Evolutionary conservation across 53 echinoderm and acorn worm species (phyloP), one percentile per base, ranked within the genome.

Genomic region (Echinarachnius parma): DNA sequence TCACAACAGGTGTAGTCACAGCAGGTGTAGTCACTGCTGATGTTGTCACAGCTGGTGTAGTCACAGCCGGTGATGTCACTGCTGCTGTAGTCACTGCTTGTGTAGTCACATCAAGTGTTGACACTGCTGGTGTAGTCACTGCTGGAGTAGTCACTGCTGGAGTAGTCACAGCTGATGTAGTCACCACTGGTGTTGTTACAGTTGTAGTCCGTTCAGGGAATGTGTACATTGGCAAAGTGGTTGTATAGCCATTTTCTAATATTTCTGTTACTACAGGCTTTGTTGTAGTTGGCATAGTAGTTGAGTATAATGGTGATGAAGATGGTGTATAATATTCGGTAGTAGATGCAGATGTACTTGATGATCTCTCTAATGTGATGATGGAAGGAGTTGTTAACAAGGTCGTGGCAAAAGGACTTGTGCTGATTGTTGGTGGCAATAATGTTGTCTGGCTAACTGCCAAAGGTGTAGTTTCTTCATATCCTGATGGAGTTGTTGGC

Each of bases 111-210:
- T 9, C 54, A 20, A 7, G 9, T 42, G 74, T 72, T 53, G 74
- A 28, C 7, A 33, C 53, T 29, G 23, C 21, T 31, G 4, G 74
- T 5, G 34, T 72, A 20, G 53, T 72, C 2, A 15, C 58, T n/a
- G 1, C 57, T 18, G 34, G 24, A 10, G 54, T 55, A 35, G 74
- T 53, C 5, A 21, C 44, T 8, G 26, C 75, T 37, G 34, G 36
- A 34, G 75, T 33, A 18, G 59, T 57, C 3, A 75, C 2, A 3
- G 58, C 75, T 4, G 66, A 7, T 53, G 79, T 78, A 30, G 64
- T 34, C 14, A 37, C 34, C 5, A 39, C 34, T 19, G 46, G 0
- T 32, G 64, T 64, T 0, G 35, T 64, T 0, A 1, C 37, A 7
- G 16, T 19, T 34, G 42, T 34, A 31, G 37, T 64, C 2, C 35